phyloP scores from a whole-genome alignment of 2,113 vertebrate species.

The Poeciliopsis occidentalis region DNA sequence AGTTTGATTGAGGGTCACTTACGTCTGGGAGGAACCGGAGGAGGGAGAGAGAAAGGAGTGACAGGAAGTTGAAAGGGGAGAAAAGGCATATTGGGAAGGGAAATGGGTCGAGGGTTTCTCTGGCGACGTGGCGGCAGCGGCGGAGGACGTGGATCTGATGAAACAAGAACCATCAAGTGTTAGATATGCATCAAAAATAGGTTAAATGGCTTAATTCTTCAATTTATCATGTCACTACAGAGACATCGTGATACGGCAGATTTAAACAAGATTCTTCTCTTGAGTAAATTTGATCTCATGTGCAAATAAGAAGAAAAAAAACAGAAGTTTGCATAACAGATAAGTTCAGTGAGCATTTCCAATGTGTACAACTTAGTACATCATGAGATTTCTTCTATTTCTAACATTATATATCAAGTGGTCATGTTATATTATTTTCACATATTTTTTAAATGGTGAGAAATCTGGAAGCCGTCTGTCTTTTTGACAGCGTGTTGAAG shows the following conservation, averaged over 20 bases:
- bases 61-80: background rate
- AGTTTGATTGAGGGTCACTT: background rate
- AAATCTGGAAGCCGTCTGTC: too few species aligned
- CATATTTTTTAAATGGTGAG: too few species aligned
- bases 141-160: conserved; percentile 51
- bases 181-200: background rate
- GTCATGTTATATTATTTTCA: too few species aligned
- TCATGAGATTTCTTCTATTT: too few species aligned
- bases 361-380: background rate
- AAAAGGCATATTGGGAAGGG: conserved; percentile 28
- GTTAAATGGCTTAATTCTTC: background rate
- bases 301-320: too few species aligned
- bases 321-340: background rate
- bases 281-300: background rate
- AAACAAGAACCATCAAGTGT: background rate
- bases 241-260: background rate
- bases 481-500: too few species aligned
- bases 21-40: conserved; percentile 60
- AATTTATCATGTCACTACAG: too few species aligned
- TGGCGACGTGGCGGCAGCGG: conserved; percentile 71
- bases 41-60: conserved; percentile 6
- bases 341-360: background rate
- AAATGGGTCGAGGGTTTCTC: conserved; percentile 38
- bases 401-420: too few species aligned
- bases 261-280: background rate